These are phyloP conservation scores for Myodes glareolus DNA, from an alignment of 2,113 vertebrate genomes.

Conservation along the genomic window DNA sequence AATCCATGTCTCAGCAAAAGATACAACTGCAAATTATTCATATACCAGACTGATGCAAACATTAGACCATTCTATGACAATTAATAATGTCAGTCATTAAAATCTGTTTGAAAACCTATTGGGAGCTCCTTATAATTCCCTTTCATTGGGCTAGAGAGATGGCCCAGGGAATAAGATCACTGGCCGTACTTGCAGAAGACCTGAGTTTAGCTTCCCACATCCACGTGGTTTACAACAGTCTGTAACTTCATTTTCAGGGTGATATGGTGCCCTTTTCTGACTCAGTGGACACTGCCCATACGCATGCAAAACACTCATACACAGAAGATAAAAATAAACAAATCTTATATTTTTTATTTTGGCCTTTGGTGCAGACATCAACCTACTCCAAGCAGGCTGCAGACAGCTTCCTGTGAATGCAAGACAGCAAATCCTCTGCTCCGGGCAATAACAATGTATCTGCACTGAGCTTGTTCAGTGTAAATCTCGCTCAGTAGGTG, in stretches of 20 bases:
- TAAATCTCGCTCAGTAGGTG: neutral
- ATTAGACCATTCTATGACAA: neutral
- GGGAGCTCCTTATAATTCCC: neutral
- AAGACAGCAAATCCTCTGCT: neutral
- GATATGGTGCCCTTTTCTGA: neutral
- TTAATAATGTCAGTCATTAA: neutral
- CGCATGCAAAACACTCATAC: neutral
- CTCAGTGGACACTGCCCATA: neutral
- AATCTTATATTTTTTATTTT: neutral
- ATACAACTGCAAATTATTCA: neutral
- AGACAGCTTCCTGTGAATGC: neutral
- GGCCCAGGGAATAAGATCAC: neutral
- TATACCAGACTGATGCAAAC: neutral
- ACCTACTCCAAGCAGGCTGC: neutral
- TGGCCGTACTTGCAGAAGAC: neutral
- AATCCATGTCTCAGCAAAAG: neutral
- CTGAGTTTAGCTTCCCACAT: neutral
- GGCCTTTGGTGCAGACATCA: neutral
- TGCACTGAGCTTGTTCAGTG: no score
- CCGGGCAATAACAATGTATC: neutral
- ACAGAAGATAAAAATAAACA: neutral
- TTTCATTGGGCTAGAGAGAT: neutral
- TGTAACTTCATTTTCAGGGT: neutral
- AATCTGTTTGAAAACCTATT: neutral
- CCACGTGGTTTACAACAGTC: neutral